Evolutionary conservation across 2,888 invertebrate species (phyloP), one percentile per base, ranked within the genome.

Genomic region (Tortricodes alternella): DNA sequence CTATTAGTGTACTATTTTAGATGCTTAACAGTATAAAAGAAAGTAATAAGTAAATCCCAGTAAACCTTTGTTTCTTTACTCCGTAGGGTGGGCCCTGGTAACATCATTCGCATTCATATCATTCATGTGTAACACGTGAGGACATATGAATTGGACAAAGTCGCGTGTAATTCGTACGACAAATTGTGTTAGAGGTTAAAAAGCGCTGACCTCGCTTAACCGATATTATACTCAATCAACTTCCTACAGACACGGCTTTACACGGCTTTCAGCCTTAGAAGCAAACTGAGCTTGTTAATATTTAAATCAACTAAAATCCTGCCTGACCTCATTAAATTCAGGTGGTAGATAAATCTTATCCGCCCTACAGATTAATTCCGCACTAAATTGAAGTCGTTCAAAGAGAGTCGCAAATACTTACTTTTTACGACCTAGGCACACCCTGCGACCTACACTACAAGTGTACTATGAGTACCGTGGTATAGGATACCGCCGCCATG

Each of bases 181-280:
- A 74, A 75, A 69, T 63, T 67, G 65, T 58, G 57, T 59, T 63
- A 66, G 74, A 69, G 79, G 76, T 73, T 78, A 79, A 74, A 76
- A 74, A 75, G 74, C 78, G 80, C 81, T 83, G 84, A 83, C 84
- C 85, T 81, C 83, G 71, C 73, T 70, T 76, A 80, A 80, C 78
- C 66, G 62, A 67, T 67, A 69, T 80, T 78, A n/a, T n/a, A 74
- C 78, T 74, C 77, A 81, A 81, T 78, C 72, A 69, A 62, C 73
- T 77, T 80, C 74, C 78, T 76, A 63, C 61, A 49, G 46, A 27
- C 49, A 24, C 19, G 48, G 18, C 38, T 46, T n/a, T 21, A 56
- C 37, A 29, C 41, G 32, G 35, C 39, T 41, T 19, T 48, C 11
- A 29, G 5, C n/a, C n/a, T n/a, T n/a, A n/a, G n/a, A n/a, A n/a